These are phyloP conservation scores for Myanophis thanlyinensis DNA, from an alignment of 2,113 vertebrate genomes.

Conservation along the genomic window DNA sequence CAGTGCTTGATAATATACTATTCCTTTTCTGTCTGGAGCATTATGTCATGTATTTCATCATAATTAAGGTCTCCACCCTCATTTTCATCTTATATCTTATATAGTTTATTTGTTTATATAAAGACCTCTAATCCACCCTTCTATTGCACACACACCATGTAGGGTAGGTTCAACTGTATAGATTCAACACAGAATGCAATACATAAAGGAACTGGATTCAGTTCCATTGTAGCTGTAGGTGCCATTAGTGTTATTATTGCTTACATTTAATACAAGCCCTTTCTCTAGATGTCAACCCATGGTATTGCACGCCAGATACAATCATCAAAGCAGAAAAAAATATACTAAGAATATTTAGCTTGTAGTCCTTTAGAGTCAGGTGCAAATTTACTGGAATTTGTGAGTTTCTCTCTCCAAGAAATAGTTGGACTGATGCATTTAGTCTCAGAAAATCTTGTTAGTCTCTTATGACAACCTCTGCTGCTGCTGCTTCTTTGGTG, in stretches of 20 bases:
- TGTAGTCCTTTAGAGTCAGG: background rate
- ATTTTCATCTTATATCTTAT: background rate
- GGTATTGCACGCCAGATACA: background rate
- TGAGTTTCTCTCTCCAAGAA: background rate
- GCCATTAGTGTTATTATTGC: background rate
- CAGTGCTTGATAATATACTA: background rate
- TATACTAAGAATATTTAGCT: background rate
- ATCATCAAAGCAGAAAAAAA: background rate
- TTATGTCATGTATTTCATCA: background rate
- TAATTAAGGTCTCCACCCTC: background rate
- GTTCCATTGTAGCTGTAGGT: background rate
- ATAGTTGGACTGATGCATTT: background rate
- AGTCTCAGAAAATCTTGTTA: background rate
- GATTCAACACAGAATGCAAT: background rate
- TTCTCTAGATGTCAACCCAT: background rate
- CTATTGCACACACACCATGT: background rate
- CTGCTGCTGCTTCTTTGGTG: background rate
- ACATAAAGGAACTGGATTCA: background rate
- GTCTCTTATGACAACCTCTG: background rate
- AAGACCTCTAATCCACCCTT: background rate
- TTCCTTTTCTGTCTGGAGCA: background rate
- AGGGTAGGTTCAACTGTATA: background rate
- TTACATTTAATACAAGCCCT: background rate
- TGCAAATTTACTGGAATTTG: background rate
- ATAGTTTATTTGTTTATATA: background rate